Conservation (phyloP, 2,888 invertebrate genomes). For the Tinea semifulvella region DNA sequence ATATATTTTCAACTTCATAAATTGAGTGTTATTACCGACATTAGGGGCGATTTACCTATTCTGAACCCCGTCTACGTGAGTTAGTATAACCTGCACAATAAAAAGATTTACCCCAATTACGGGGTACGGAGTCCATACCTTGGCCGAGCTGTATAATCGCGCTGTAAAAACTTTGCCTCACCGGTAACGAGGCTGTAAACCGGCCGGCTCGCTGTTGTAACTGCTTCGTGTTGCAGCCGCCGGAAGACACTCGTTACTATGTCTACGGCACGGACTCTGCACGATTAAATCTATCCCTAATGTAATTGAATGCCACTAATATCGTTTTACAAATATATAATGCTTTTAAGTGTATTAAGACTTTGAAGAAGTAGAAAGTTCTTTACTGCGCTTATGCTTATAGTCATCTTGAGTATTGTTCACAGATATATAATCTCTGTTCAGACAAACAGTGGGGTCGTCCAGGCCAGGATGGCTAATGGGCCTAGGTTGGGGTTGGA, state of each 20-base stretch:
- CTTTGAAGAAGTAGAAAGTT: not conserved
- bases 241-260: constrained; percentile 8
- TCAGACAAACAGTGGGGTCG: too few relatives aligned
- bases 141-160: constrained; percentile 47
- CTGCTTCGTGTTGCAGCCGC: constrained; percentile 7
- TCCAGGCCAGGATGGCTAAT: too few relatives aligned
- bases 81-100: constrained; percentile 29
- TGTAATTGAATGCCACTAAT: not conserved
- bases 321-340: not conserved
- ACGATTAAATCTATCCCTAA: constrained; percentile 5
- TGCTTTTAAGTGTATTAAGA: not conserved
- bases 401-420: too few relatives aligned
- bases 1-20: constrained; percentile 4
- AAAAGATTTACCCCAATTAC: constrained; percentile 57
- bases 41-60: constrained; percentile 13
- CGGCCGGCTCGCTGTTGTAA: constrained; percentile 21
- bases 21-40: constrained; percentile 10
- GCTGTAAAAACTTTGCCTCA: constrained; percentile 50
- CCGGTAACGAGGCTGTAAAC: constrained; percentile 55
- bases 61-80: constrained; percentile 22
- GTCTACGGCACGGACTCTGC: constrained; percentile 2
- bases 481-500: too few relatives aligned
- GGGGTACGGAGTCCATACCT: constrained; percentile 31
- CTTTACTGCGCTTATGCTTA: too few relatives aligned
- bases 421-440: too few relatives aligned